Percentiles rank a stretch among this genome's conserved stretches.
Evolutionary conservation across 2,113 vertebrate species (phyloP).

Genomic region (Noturus placidus): DNA sequence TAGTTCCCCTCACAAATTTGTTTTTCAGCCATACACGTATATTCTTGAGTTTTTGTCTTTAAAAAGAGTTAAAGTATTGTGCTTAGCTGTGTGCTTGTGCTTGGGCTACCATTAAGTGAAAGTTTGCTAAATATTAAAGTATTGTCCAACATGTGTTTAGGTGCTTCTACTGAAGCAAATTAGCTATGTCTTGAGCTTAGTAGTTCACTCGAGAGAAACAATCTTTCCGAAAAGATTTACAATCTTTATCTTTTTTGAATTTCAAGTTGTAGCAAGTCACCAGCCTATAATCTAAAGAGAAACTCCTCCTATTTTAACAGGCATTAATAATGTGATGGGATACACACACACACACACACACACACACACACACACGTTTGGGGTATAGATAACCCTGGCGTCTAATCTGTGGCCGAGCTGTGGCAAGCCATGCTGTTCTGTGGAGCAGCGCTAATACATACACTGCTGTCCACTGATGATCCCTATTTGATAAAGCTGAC

Average conservation of each 20-base stretch:
- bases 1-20: background rate
- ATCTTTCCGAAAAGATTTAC: too few relatives aligned
- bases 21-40: background rate
- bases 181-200: background rate
- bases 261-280: background rate
- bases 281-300: background rate
- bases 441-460: conserved; percentile 33
- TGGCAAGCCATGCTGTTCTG: background rate
- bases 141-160: background rate
- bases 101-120: background rate
- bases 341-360: conserved; percentile 42
- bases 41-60: background rate
- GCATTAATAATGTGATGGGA: background rate
- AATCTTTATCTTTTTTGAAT: background rate
- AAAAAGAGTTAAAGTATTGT: background rate
- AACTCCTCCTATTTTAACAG: background rate
- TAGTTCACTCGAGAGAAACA: background rate
- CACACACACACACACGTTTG: conserved; percentile 36
- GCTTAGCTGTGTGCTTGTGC: background rate
- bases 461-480: conserved; percentile 40
- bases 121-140: background rate
- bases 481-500: conserved; percentile 46
- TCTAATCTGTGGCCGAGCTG: conserved; percentile 8
- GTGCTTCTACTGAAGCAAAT: background rate
- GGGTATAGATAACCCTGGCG: background rate